Evolutionary conservation across 2,797 vertebrate species (phyloP), one percentile per base, ranked within the genome.

Genomic region (Carcharodon carcharias): DNA sequence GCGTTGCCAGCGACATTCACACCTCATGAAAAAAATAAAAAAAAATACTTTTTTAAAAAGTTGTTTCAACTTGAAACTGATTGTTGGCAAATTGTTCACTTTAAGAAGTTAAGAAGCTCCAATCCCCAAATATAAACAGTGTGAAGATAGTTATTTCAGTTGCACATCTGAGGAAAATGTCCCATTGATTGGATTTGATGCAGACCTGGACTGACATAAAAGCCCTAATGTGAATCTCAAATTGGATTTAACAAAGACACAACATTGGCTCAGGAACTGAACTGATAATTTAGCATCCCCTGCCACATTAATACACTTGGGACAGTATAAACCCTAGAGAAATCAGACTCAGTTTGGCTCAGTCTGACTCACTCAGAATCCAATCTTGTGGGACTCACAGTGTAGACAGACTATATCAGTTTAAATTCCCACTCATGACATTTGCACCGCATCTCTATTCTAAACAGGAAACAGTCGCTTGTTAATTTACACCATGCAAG

Each of bases 401-500:
- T 4, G 4, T 73, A 56, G 21, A 73, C 69, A 56, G 69, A 95
- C 9, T 35, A 56, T 95, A 95, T 95, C 94, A 95, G 67, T 71
- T 95, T 95, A 73, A 56, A 73, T 73, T 69, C 67, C 23, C 67
- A 56, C 94, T 95, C 94, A 21, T 93, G n/a, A 23, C n/a, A 93
- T 45, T 45, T 65, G 23, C n/a, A 67, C n/a, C 63, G 21, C 91
- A 93, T 67, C n/a, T 93, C 63, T 65, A 65, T 93, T 93, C 61
- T 40, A 73, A 58, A 73, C 50, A 73, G 67, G 26, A 71, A 95
- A 71, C 5, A 54, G 28, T 77, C 21, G 12, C 67, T 95, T 73
- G 94, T 56, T 95, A 71, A 73, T 95, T 95, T 73, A 73, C 50
- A 95, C 45, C 28, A 73, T 63, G 61, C 31, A 92, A 92, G 65